Conservation (phyloP, 2,797 vertebrate species). For the Antennarius maculatus region DNA sequence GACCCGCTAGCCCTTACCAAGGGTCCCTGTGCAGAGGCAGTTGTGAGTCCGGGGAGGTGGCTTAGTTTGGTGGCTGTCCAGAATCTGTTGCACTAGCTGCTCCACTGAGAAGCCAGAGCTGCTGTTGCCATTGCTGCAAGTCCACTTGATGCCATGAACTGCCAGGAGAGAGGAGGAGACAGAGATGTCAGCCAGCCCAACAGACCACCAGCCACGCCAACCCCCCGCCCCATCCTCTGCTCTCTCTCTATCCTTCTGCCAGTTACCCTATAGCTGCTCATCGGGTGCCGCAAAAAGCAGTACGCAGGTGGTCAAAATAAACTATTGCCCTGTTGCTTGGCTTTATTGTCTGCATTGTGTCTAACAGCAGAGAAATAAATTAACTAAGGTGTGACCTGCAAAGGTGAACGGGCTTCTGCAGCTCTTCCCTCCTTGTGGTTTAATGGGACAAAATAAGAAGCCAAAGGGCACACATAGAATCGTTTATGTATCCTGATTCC, state of each 20-base stretch:
- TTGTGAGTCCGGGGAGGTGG: slow-evolving; percentile 99
- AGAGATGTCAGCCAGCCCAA: slow-evolving; percentile 83
- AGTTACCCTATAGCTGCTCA: slow-evolving; percentile 20
- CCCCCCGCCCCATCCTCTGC: slow-evolving; percentile 74
- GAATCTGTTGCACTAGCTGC: slow-evolving; percentile 99
- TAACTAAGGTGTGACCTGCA: too few species aligned
- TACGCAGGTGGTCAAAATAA: too few species aligned
- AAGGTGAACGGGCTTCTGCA: too few species aligned
- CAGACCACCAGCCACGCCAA: slow-evolving; percentile 79
- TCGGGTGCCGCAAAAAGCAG: neutral
- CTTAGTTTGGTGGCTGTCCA: slow-evolving; percentile 99
- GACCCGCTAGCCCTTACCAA: slow-evolving; percentile 88
- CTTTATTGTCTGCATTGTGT: too few species aligned
- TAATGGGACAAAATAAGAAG: too few species aligned
- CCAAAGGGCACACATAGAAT: too few species aligned
- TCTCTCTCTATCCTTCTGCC: slow-evolving; percentile 42
- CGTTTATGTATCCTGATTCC: neutral
- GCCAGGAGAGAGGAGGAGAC: slow-evolving; percentile 83
- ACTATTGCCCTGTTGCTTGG: too few species aligned
- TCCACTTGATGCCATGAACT: slow-evolving; percentile 99
- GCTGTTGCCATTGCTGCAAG: slow-evolving; percentile 99
- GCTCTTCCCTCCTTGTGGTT: too few species aligned
- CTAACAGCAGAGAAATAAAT: too few species aligned
- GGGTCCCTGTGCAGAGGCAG: slow-evolving; percentile 98
- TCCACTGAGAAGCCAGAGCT: slow-evolving; percentile 99